A percentile compares a stretch with the other conserved stretches of the same genome.
Conservation (phyloP, 2,113 vertebrate species). For the Alosa alosa region DNA sequence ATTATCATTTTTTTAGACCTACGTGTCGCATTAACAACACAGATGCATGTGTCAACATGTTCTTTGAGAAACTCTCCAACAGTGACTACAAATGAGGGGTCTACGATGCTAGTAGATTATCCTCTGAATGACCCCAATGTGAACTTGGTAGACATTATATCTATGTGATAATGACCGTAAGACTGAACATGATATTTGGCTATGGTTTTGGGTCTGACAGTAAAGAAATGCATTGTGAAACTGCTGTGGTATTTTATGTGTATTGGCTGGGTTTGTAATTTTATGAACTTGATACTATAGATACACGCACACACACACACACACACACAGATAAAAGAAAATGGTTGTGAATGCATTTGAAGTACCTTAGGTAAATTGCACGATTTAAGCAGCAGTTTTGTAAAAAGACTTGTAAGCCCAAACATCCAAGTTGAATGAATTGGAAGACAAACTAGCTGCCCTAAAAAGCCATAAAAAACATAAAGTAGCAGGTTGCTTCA, state of each 20-base stretch:
- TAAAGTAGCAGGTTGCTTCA: too few relatives aligned
- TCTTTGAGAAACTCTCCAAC: not conserved
- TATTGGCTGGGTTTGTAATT: not conserved
- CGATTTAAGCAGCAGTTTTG: too few relatives aligned
- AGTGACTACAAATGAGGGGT: not conserved
- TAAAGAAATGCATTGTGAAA: too few relatives aligned
- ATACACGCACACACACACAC: conserved; percentile 16
- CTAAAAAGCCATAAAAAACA: too few relatives aligned
- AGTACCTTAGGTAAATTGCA: not conserved
- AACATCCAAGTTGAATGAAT: too few relatives aligned
- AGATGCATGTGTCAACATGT: conserved; percentile 34
- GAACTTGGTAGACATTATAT: not conserved
- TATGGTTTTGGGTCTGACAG: too few relatives aligned
- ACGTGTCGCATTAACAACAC: conserved; percentile 18
- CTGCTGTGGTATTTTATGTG: not conserved
- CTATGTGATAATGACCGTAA: not conserved
- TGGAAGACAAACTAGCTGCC: too few relatives aligned
- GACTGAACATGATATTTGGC: not conserved
- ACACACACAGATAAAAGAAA: not conserved
- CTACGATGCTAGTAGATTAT: conserved; percentile 4
- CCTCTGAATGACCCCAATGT: not conserved
- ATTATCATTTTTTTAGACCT: not conserved
- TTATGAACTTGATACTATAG: conserved; percentile 22
- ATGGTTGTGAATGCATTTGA: not conserved
- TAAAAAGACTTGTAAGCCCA: too few relatives aligned